These are phyloP conservation scores for Microdon myrmicae DNA, from an alignment of 2,888 invertebrate species.

Conservation along the genomic window DNA sequence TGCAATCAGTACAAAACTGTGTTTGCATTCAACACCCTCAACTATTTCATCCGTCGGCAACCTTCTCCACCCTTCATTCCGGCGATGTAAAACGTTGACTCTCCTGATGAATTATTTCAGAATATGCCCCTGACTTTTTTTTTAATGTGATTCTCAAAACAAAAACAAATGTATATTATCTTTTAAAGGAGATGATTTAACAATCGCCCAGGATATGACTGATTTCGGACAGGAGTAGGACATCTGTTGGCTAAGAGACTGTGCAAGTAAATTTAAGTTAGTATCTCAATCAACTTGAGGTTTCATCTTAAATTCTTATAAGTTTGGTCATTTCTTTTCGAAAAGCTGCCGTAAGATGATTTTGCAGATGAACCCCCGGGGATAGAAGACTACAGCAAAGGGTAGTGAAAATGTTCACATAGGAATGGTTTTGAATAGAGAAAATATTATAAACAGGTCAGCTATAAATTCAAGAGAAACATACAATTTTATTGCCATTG, in stretches of 20 bases:
- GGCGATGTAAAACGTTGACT: too few relatives aligned
- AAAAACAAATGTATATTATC: conserved; percentile 46
- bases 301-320: conserved; percentile 21
- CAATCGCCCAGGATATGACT: conserved; percentile 36
- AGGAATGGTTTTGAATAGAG: conserved; percentile 45
- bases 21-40: too few relatives aligned
- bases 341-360: neutral
- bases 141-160: conserved; percentile 22
- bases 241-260: conserved; percentile 16
- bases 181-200: conserved; percentile 43
- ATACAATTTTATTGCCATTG: conserved; percentile 35
- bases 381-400: neutral
- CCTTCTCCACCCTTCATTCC: too few relatives aligned
- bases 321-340: neutral
- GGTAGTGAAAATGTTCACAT: conserved; percentile 27
- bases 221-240: conserved; percentile 10
- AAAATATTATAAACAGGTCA: conserved; percentile 47
- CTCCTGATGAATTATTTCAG: conserved; percentile 44
- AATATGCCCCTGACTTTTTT: conserved; percentile 27
- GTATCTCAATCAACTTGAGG: conserved; percentile 21
- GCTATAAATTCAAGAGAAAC: conserved; percentile 46
- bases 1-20: too few relatives aligned
- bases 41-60: too few relatives aligned
- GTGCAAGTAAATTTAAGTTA: conserved; percentile 50
- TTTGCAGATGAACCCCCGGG: neutral